Evolutionary conservation across 2,797 vertebrate species (phyloP).

Genomic region (Nasua narica): DNA sequence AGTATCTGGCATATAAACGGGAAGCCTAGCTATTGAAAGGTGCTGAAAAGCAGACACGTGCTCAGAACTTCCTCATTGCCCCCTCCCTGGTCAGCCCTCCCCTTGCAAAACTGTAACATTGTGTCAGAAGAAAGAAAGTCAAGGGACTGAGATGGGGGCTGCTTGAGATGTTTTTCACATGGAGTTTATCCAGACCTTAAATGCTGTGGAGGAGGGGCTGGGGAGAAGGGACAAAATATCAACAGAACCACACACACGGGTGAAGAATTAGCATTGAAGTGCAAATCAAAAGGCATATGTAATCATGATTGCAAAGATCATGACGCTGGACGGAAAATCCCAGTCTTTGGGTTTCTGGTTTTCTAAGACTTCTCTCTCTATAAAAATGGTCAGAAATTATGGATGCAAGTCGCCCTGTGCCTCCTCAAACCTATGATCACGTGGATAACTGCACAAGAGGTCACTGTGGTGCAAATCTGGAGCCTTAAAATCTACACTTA

Average conservation of each 20-base stretch:
- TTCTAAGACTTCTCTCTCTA: neutral
- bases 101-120: neutral
- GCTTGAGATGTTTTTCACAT: neutral
- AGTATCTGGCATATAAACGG: too few species aligned
- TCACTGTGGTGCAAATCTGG: fast-evolving
- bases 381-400: neutral
- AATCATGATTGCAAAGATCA: neutral
- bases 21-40: neutral
- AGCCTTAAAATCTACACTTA: neutral
- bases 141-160: too few species aligned
- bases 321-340: neutral
- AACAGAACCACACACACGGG: neutral
- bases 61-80: fast-evolving
- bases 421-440: neutral
- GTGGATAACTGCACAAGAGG: neutral
- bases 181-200: neutral
- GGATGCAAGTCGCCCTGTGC: neutral
- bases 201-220: too few species aligned
- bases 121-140: neutral
- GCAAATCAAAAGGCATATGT: neutral
- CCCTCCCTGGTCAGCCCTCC: too few species aligned
- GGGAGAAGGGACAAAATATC: neutral
- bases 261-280: neutral
- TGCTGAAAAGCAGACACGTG: too few species aligned
- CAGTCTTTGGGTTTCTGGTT: neutral